Evolutionary conservation across 1,140 invertebrate genomes (phyloP), one percentile per base, ranked within the genome.

Genomic region (Triops longicaudatus): DNA sequence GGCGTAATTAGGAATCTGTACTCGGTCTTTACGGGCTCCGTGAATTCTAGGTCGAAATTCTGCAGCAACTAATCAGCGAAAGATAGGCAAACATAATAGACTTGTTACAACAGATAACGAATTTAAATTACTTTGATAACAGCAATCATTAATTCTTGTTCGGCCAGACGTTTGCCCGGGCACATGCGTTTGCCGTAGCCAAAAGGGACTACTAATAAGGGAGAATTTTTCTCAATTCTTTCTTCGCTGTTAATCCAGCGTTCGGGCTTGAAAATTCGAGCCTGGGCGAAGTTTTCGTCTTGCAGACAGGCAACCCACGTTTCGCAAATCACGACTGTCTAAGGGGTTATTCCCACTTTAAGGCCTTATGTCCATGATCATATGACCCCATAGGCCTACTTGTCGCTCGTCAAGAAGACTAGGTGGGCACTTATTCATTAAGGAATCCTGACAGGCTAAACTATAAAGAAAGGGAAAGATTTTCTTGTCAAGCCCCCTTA

Each of bases 111-210:
- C 2, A 4, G 31, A 37, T 7, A 37, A 37, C 7, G 44, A 11
- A 63, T 63, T n/a, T 63, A 22, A 7, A 1, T 63, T 63, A 63
- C 14, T 63, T 63, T 1, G 44, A 79, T 79, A 1, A 79, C 71
- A 26, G 78, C 71, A 41, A 79, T 74, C n/a, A 77, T 78, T 22
- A 84, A 79, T 79, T 84, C 81, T 28, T 82, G 79, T 77, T 84
- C 82, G 0, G 83, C 81, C 42, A 84, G 80, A 72, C 80, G 73
- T 72, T 79, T 79, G 1, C 87, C 87, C 31, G 86, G 84, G 79
- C 87, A 88, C 86, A 88, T 88, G 41, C 87, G 79, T 12, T 83
- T 81, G 2, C 87, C 87, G 77, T 84, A 84, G 26, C 87, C 87
- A 82, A 88, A 88, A 0, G 87, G 84, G 5, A 88, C 80, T 17